A percentile compares a stretch with the other conserved stretches of the same genome.
Conservation (phyloP, 2,888 invertebrate genomes). For the Agonopterix alstromeriana region DNA sequence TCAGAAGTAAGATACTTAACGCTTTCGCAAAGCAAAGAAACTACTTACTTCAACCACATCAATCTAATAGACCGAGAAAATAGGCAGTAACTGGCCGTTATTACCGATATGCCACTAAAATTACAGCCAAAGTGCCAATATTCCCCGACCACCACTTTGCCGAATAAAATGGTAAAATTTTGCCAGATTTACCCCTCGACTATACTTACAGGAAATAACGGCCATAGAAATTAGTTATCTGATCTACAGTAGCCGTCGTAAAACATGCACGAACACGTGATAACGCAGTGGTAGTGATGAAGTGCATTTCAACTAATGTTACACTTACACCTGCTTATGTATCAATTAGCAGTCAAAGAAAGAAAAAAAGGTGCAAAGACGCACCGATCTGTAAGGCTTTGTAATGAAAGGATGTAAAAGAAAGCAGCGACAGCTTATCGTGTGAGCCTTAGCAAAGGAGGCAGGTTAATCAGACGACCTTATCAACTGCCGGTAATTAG, state of each 20-base stretch:
- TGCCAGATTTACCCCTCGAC: slow-evolving; percentile 68
- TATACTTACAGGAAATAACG: slow-evolving; percentile 63
- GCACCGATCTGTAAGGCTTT: slow-evolving; percentile 3
- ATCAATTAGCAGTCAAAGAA: not conserved
- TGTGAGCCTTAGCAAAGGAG: slow-evolving; percentile 18
- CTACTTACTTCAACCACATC: slow-evolving; percentile 4
- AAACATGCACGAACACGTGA: slow-evolving; percentile 43
- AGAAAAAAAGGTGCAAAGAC: not conserved
- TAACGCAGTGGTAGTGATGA: slow-evolving; percentile 42
- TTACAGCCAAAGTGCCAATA: slow-evolving; percentile 43
- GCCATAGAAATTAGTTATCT: slow-evolving; percentile 50
- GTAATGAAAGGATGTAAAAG: slow-evolving; percentile 17
- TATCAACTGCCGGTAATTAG: slow-evolving; percentile 3
- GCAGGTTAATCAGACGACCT: slow-evolving; percentile 10
- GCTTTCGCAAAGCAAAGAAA: no score
- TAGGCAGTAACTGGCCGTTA: slow-evolving; percentile 58
- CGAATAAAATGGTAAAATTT: slow-evolving; percentile 47
- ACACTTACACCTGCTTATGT: slow-evolving; percentile 3
- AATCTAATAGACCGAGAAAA: slow-evolving; percentile 40
- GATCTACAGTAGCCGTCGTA: slow-evolving; percentile 60
- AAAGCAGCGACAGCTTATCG: slow-evolving; percentile 24
- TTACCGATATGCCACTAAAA: slow-evolving; percentile 44
- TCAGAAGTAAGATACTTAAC: no score
- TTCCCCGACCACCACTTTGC: slow-evolving; percentile 34
- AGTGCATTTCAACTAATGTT: slow-evolving; percentile 52